Evolutionary conservation across 2,113 vertebrate genomes (phyloP), one percentile per base, ranked within the genome.

Genomic region (Panthera uncia): DNA sequence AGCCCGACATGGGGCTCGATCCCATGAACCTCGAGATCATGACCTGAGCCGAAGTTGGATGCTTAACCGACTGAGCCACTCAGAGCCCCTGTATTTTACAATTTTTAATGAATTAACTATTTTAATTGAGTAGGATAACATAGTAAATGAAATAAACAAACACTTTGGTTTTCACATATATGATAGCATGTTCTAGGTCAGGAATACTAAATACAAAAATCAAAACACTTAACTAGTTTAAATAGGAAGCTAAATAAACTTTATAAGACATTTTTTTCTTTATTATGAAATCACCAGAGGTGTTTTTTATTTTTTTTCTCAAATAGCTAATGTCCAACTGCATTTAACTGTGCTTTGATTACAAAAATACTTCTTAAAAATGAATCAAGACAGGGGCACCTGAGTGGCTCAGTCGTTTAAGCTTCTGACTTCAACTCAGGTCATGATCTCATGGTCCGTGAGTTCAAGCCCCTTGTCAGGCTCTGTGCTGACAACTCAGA

Each of bases 21-120:
- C 21, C 8, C 57, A 61, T 9, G 21, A 61, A 23, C 57, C 57
- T 9, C 2, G 21, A 61, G 57, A 61, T 61, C 57, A 61, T 61
- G 57, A 61, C 8, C 57, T 61, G 57, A 61, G 57, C 57, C 21
- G 19, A 61, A 61, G 21, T 61, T 25, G 21, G 8, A 61, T 8
- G 7, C 18, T 61, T 61, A 25, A 61, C 21, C 2, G 3, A 61
- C 57, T 61, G 57, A 61, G 57, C 21, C 57, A 23, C 55, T 18
- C 55, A 57, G 55, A 18, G 14, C 21, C 57, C 57, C 57, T 61
- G 29, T 66, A 25, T 76, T 93, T 66, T 85, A 73, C 1, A 38
- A 48, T 81, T 96, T 92, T 95, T 93, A 63, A 52, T 48, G 45
- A 95, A 29, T 90, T 38, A 88, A 45, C 15, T 73, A 61, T 94